Conservation (phyloP, 2,113 vertebrate genomes). For the Spilogale gracilis region DNA sequence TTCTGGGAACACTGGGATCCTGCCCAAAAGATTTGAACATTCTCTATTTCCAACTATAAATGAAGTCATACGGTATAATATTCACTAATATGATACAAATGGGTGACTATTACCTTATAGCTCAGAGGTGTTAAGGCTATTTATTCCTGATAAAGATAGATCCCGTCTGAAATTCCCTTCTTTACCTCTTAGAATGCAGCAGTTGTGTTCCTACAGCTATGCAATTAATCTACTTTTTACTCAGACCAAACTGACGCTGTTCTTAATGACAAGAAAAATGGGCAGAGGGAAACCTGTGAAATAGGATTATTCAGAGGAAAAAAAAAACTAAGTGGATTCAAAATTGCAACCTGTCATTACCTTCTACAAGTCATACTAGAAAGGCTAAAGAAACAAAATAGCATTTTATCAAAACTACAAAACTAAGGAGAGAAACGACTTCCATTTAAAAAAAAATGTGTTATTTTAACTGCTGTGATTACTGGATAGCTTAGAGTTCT, state of each 20-base stretch:
- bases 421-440: slow-evolving; percentile 1
- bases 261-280: slow-evolving; percentile 64
- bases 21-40: not conserved
- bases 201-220: slow-evolving; percentile 55
- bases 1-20: slow-evolving; percentile 10
- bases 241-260: slow-evolving; percentile 53
- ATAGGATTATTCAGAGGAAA: slow-evolving; percentile 58
- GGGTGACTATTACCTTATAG: not conserved
- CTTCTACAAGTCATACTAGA: slow-evolving; percentile 57
- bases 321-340: slow-evolving; percentile 69
- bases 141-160: slow-evolving; percentile 1
- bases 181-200: not conserved
- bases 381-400: slow-evolving; percentile 64
- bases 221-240: slow-evolving; percentile 67
- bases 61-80: not conserved
- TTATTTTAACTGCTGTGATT: slow-evolving; percentile 18
- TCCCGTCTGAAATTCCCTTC: slow-evolving; percentile 7
- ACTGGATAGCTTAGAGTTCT: not conserved
- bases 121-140: not conserved
- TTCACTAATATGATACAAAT: not conserved
- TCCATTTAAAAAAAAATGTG: not conserved
- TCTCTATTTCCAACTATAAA: slow-evolving; percentile 14
- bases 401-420: slow-evolving; percentile 67
- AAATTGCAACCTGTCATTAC: slow-evolving; percentile 75
- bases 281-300: slow-evolving; percentile 33